Base-by-base conservation (phyloP, 2,888 invertebrate species). In the Acanthacorydalis orientalis region DNA sequence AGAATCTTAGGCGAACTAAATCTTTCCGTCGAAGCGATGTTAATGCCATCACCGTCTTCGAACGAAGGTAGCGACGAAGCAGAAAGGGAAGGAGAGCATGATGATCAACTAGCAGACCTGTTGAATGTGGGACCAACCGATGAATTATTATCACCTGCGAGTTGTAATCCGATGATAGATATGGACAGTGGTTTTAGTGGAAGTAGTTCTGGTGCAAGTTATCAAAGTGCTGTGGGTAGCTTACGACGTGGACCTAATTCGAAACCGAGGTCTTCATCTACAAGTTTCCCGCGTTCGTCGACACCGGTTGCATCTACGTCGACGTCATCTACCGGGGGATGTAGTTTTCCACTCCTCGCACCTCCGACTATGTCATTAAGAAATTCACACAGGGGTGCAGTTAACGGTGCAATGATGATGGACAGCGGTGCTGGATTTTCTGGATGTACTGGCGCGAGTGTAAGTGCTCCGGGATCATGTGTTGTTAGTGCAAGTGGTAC, bases 21-120 rank as follows among this genome's bases (percentile, higher is more conserved):
- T 70, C 74, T 90, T 51, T 84, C 88, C 56, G 84, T 85, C 41
- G 89, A 90, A 68, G 88, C 86, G 42, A 88, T 90, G 87, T 67
- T 90, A 53, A 90, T 89, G 89, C 89, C 88, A 14, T 76, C 77
- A 54, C 68, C 68, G 56, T 68, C 70, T 23, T 67, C 70, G 11
- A 67, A 68, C 50, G 64, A 65, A 42, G 75, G 73, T 67, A 77
- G 73, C 54, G 77, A 72, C 54, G 74, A 73, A 62, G 77, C 76
- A 44, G 78, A 77, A 61, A 52, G 59, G n/a, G 73, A 77, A 57
- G 75, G 74, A 49, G 75, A 75, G 59, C 73, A 71, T 53, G 71
- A 72, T 59, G 77, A 76, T 59, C 76, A 74, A 59, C 69, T 75
- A 52, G 74, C 75, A 56, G 81, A 82, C 60, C 64, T 83, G 54